A percentile compares a stretch with the other conserved stretches of the same genome.
Conservation (phyloP, 2,888 invertebrate species). For the Scelioninae gen. 1 region DNA sequence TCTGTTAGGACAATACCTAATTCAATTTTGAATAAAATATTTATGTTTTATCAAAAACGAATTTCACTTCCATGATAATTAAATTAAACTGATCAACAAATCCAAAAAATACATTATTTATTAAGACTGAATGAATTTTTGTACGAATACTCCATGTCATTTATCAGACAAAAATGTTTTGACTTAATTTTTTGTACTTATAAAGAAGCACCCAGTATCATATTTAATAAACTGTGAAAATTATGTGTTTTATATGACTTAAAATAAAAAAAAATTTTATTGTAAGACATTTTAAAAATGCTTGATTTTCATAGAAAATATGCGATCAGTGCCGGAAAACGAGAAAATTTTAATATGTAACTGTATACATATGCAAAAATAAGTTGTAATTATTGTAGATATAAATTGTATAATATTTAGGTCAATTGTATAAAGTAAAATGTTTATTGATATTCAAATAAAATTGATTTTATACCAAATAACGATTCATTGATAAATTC, state of each 20-base stretch:
- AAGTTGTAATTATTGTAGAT: constrained; percentile 40
- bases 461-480: constrained; percentile 18
- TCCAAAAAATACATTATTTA: constrained; percentile 52
- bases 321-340: constrained; percentile 61
- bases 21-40: too few relatives aligned
- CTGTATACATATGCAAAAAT: constrained; percentile 15
- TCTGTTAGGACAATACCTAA: too few relatives aligned
- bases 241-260: too few relatives aligned
- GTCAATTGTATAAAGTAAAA: constrained; percentile 27
- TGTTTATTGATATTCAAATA: constrained; percentile 25
- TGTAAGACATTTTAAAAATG: too few relatives aligned
- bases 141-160: constrained; percentile 48
- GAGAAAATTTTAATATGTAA: constrained; percentile 26
- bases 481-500: neutral
- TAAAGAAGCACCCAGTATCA: constrained; percentile 6
- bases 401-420: constrained; percentile 22
- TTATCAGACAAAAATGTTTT: constrained; percentile 4
- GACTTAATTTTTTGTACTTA: neutral
- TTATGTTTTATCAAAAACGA: too few relatives aligned
- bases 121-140: constrained; percentile 62
- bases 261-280: too few relatives aligned
- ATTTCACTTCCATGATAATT: constrained; percentile 19
- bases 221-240: neutral
- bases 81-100: constrained; percentile 18
- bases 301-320: neutral